phyloP scores from a whole-genome alignment of 2,113 vertebrate species.

The Cricetomys ansorgei region DNA sequence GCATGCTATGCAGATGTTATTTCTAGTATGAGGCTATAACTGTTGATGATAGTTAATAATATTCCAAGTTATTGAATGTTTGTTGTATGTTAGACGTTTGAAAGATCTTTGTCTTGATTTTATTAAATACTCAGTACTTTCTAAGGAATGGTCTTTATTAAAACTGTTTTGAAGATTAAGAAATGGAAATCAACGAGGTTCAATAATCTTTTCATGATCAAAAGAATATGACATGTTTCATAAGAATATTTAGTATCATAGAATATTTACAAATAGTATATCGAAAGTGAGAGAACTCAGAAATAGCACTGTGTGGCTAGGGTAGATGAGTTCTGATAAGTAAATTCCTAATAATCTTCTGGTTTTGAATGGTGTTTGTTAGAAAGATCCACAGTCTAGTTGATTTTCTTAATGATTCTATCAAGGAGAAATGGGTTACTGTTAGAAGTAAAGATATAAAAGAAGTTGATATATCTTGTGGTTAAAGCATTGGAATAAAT shows the following conservation, averaged over 20 bases:
- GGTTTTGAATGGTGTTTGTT: not conserved
- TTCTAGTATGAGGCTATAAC: constrained; percentile 10
- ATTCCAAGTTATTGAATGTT: not conserved
- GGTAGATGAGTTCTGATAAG: not conserved
- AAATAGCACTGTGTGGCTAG: not conserved
- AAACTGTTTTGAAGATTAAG: not conserved
- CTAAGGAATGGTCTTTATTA: not conserved
- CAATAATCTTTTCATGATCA: not conserved
- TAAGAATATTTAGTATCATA: constrained; percentile 38
- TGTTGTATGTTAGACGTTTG: constrained; percentile 1
- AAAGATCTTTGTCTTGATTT: constrained; percentile 13
- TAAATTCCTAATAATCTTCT: constrained; percentile 34
- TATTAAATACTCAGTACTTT: not conserved
- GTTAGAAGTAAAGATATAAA: not conserved
- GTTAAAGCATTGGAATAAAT: constrained; percentile 29
- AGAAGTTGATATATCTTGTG: not conserved
- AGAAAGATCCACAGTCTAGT: not conserved
- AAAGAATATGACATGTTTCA: constrained; percentile 41
- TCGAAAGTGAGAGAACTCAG: not conserved
- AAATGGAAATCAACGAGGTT: not conserved
- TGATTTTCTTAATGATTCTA: constrained; percentile 23
- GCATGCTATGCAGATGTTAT: not conserved
- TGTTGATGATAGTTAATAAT: constrained; percentile 21
- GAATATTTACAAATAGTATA: constrained; percentile 40
- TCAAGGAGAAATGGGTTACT: constrained; percentile 21